Evolutionary conservation across 1,140 invertebrate species (phyloP), one percentile per base, ranked within the genome.

Genomic region (Ceratoteleas bidentatus): DNA sequence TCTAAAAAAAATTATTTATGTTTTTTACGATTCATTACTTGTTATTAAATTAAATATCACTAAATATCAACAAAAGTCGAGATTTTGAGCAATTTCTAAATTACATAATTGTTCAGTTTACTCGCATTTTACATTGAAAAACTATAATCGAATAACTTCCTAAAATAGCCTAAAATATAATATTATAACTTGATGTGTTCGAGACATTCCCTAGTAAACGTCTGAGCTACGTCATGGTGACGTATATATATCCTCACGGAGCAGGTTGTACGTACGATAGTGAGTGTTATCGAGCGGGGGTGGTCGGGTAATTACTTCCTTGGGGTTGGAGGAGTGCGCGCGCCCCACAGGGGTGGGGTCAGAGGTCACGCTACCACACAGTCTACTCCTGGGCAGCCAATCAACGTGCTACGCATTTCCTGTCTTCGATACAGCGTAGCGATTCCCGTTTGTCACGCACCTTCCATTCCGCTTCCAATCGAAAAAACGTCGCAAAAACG

Each of bases 281-380:
- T 82, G 84, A 83, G 82, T 81, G 87, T 88, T 89, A 89, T 89
- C 87, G 87, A 88, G 85, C 87, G 86, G 84, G 88, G 87, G 86
- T 88, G 87, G 86, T 82, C 77, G 85, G 81, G 88, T 88, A 89
- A 89, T 89, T 89, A 89, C 88, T 88, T 88, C 87, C 87, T 89
- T 84, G 83, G 85, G 87, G 85, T 86, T 86, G 86, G 86, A 87
- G 86, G 85, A 84, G 86, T 88, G 88, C 87, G 88, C 87, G 88
- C 88, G 88, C 85, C 87, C 88, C 85, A 83, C 68, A 86, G 82
- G 87, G 88, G 88, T 88, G 85, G 87, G 88, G 87, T 88, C 87
- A 89, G 70, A 89, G 88, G 88, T 89, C 88, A 89, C 75, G 73
- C 84, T 85, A 81, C 84, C 86, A 83, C 80, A 83, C 77, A 82